Conservation (phyloP, 2,797 vertebrate species). For the Pangasius krempfi region DNA sequence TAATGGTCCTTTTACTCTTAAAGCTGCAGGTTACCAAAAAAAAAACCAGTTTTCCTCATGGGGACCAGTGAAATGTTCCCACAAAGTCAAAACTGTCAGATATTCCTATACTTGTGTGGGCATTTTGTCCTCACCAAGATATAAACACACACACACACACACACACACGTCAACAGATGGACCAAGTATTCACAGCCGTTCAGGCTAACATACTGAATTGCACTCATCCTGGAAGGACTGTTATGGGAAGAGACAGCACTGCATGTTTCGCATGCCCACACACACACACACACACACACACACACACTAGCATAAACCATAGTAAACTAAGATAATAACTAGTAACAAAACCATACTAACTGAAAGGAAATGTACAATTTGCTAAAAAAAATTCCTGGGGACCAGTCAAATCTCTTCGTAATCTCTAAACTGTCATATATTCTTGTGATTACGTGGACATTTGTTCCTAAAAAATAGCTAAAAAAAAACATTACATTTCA, state of each 20-base stretch:
- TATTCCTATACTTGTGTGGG: background rate
- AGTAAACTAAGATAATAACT: background rate
- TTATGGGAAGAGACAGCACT: slow-evolving; percentile 29
- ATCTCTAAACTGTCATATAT: background rate
- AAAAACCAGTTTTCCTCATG: background rate
- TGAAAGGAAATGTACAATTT: background rate
- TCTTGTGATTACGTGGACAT: background rate
- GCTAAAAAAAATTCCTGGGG: background rate
- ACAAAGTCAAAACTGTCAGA: background rate
- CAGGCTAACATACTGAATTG: background rate
- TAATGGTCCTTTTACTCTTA: background rate
- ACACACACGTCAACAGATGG: background rate
- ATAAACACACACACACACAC: background rate
- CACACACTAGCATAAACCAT: background rate
- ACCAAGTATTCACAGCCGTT: slow-evolving; percentile 19
- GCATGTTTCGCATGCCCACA: background rate
- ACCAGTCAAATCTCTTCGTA: background rate
- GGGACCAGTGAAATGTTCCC: background rate
- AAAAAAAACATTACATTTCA: background rate
- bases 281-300: background rate
- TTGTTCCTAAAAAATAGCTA: background rate
- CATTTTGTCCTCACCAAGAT: background rate
- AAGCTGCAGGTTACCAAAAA: background rate
- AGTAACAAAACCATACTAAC: background rate
- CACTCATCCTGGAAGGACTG: slow-evolving; percentile 5